Conservation (phyloP, 2,113 vertebrate genomes). For the Caranx melampygus region DNA sequence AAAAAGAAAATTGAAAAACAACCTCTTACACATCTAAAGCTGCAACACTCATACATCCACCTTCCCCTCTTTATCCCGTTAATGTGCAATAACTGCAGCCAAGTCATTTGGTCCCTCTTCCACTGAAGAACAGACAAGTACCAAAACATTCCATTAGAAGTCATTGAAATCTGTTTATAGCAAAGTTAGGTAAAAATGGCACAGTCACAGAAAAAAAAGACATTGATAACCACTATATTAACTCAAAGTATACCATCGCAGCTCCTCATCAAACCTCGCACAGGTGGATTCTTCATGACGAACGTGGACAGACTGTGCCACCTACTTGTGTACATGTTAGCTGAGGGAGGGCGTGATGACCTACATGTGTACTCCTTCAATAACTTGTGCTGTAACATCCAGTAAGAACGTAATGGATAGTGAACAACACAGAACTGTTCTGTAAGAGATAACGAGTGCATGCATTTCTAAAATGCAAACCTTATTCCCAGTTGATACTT, state of each 20-base stretch:
- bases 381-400: conserved; percentile 80
- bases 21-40: conserved; percentile 52
- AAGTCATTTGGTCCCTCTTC: conserved; percentile 79
- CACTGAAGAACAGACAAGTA: conserved; percentile 68
- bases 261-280: conserved; percentile 47
- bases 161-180: conserved; percentile 65
- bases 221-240: conserved; percentile 44
- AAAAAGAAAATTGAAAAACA: conserved; percentile 26
- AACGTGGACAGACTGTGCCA: conserved; percentile 51
- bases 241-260: conserved; percentile 36
- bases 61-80: conserved; percentile 42
- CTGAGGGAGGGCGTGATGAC: conserved; percentile 50
- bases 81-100: conserved; percentile 71
- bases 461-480: conserved; percentile 89
- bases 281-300: conserved; percentile 42
- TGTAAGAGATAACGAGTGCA: conserved; percentile 82
- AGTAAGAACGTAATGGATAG: conserved; percentile 72
- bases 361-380: conserved; percentile 49
- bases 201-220: conserved; percentile 79
- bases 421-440: conserved; percentile 83
- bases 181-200: conserved; percentile 78
- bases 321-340: conserved; percentile 57
- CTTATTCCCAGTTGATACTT: conserved; percentile 70
- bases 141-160: conserved; percentile 73
- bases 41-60: conserved; percentile 58